Evolutionary conservation across 2,797 vertebrate genomes (phyloP), one percentile per base, ranked within the genome.

Genomic region (Schizothorax lantsangensis): DNA sequence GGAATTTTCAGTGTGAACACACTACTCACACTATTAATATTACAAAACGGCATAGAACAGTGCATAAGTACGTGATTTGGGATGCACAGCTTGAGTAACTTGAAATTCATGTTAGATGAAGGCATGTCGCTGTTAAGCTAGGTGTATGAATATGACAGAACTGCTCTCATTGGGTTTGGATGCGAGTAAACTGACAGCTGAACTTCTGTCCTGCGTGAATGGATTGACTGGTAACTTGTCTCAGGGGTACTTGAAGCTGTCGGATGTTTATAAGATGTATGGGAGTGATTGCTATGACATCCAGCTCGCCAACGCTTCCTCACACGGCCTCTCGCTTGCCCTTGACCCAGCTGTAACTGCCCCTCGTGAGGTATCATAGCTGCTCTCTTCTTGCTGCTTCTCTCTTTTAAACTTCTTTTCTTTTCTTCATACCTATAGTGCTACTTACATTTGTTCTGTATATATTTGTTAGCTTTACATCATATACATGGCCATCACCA

Each of bases 161-260:
- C 23, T 66, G 72, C 49, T 21, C 62, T 38, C 33, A 47, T 66
- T 15, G 26, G 33, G 59, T 57, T 62, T 78, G 69, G 9, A 75
- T 21, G 23, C 2, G 23, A 54, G 36, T 86, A 68, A 81, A 87
- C 85, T 90, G 89, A 84, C 81, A 49, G 64, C 83, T 89, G 64
- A 89, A 88, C 88, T 90, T 87, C 92, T 89, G 84, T 91, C 88
- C 84, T 88, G 89, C 91, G 87, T 90, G 69, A 81, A 66, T 89
- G 89, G 81, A 26, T 62, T 59, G 86, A 52, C 83, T 72, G 81
- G 36, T 82, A 23, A 47, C 26, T 36, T 68, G 87, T 84, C 89
- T 94, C 90, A 96, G 96, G 96, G 96, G 83, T 95, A 95, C 94
- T 89, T 95, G 94, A 96, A 95, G 94, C 94, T 95, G 92, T 94